Conservation (phyloP, 2,797 vertebrate genomes). For the Characodon lateralis region DNA sequence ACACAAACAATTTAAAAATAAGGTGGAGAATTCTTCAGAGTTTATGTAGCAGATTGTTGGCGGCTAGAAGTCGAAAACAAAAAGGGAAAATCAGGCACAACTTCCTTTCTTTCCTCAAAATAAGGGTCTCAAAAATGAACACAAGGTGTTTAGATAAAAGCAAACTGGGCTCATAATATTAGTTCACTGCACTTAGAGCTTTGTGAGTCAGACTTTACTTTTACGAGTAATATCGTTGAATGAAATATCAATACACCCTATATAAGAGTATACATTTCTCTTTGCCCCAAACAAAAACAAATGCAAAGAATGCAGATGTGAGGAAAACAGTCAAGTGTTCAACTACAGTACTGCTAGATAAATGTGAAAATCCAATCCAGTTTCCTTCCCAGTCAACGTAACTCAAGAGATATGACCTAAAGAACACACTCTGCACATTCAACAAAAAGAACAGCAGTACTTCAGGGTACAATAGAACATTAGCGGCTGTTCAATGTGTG, state of each 20-base stretch:
- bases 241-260: background rate
- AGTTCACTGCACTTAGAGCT: background rate
- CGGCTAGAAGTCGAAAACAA: background rate
- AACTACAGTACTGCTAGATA: background rate
- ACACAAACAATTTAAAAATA: background rate
- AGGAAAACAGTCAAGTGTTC: background rate
- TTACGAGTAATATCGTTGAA: too few relatives aligned
- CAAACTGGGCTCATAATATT: background rate
- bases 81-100: background rate
- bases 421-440: background rate
- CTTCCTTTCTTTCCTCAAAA: background rate
- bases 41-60: background rate
- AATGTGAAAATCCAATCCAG: background rate
- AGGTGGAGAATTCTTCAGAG: background rate
- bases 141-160: background rate
- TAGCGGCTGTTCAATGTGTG: conserved; percentile 15
- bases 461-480: conserved; percentile 2
- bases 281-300: too few relatives aligned
- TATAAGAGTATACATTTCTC: too few relatives aligned
- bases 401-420: background rate
- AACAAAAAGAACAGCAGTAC: background rate
- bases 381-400: background rate
- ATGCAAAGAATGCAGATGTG: too few relatives aligned
- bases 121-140: background rate
- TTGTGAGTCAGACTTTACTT: background rate